A percentile compares a stretch with the other conserved stretches of the same genome.
These are phyloP conservation scores for Eulemur mongoz DNA, from an alignment of 2,797 vertebrate species.

Conservation along the genomic window DNA sequence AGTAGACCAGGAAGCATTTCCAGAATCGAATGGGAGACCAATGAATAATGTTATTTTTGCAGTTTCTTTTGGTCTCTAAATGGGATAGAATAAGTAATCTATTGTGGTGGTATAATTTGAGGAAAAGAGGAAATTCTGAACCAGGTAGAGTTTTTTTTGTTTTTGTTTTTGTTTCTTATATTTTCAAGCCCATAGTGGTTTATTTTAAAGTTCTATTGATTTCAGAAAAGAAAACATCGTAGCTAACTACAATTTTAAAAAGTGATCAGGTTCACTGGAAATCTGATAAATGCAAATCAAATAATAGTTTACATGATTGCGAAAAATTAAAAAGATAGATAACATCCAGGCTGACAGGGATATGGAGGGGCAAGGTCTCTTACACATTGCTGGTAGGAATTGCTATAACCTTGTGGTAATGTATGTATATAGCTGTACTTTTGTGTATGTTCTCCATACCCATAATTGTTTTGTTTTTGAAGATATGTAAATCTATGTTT, in stretches of 20 bases:
- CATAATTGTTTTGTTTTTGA: background rate
- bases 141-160: background rate
- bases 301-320: background rate
- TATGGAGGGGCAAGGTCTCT: background rate
- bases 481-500: background rate
- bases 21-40: background rate
- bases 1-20: background rate
- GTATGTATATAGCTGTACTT: background rate
- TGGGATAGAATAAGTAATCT: background rate
- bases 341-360: background rate
- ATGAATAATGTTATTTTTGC: background rate
- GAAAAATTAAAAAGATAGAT: background rate
- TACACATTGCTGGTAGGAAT: background rate
- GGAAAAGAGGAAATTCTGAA: background rate
- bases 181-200: background rate
- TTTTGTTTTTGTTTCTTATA: background rate
- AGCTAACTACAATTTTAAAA: background rate
- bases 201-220: background rate
- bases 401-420: background rate
- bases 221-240: conserved; percentile 19
- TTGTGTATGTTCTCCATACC: background rate
- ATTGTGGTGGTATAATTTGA: background rate
- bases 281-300: background rate
- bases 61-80: background rate
- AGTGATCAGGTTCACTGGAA: background rate